A percentile compares a stretch with the other conserved stretches of the same genome.
Conservation (phyloP, 1,140 invertebrate genomes). For the Hormaphis cornu region DNA sequence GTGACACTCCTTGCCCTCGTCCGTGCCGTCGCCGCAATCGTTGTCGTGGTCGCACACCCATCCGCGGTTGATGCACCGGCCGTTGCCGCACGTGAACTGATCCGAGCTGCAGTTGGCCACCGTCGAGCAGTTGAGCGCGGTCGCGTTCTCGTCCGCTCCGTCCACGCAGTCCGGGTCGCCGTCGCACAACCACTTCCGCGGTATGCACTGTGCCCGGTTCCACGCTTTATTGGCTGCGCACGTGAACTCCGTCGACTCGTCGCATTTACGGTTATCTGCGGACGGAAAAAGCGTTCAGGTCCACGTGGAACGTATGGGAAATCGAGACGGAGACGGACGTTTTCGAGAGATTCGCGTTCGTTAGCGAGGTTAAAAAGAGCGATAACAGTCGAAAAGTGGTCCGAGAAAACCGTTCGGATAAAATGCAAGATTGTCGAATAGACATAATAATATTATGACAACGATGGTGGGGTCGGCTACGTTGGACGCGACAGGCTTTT, state of each 20-base stretch:
- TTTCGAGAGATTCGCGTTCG: too few relatives aligned
- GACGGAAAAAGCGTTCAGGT: conserved; percentile 31
- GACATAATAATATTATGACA: too few relatives aligned
- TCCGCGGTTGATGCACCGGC: conserved; percentile 69
- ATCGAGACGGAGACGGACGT: too few relatives aligned
- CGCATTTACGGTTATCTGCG: conserved; percentile 76
- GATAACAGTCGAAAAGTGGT: too few relatives aligned
- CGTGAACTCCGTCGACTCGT: conserved; percentile 83
- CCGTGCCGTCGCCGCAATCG: conserved; percentile 85
- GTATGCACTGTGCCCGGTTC: conserved; percentile 87
- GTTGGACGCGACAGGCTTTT: too few relatives aligned
- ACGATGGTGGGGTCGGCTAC: too few relatives aligned
- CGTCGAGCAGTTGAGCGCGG: conserved; percentile 67
- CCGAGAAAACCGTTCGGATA: too few relatives aligned
- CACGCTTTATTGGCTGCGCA: conserved; percentile 81
- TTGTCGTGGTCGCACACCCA: conserved; percentile 86
- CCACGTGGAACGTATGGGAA: not conserved
- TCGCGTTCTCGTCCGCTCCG: conserved; percentile 88
- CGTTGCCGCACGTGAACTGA: conserved; percentile 84
- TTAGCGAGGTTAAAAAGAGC: too few relatives aligned
- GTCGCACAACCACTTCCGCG: conserved; percentile 88
- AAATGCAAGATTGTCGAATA: too few relatives aligned
- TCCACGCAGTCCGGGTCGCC: conserved; percentile 93
- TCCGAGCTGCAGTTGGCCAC: conserved; percentile 71
- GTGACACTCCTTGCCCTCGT: conserved; percentile 84